phyloP scores from a whole-genome alignment of 2,797 vertebrate genomes.

The Acanthurus leucopareius region DNA sequence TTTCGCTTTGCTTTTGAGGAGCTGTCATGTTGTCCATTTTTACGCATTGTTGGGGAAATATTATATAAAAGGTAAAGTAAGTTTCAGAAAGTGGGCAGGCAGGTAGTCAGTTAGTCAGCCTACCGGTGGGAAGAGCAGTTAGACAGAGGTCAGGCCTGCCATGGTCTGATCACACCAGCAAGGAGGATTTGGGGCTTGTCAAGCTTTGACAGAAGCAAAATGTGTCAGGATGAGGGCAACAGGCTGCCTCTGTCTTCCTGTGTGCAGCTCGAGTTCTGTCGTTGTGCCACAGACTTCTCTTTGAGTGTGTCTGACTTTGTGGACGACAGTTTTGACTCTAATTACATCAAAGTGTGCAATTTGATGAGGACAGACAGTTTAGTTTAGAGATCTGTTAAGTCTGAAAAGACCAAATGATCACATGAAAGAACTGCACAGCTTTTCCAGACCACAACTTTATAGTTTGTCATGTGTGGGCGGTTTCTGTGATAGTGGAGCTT shows the following conservation, averaged over 20 bases:
- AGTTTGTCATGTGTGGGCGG: background rate
- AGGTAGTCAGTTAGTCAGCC: constrained; percentile 37
- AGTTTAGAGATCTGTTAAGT: too few species aligned
- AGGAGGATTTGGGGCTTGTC: constrained; percentile 43
- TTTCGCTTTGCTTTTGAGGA: too few species aligned
- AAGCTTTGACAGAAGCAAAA: constrained; percentile 58
- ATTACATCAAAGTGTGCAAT: background rate
- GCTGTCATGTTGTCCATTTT: too few species aligned
- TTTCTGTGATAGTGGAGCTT: background rate
- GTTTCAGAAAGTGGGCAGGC: constrained; percentile 18
- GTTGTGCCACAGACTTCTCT: constrained; percentile 18
- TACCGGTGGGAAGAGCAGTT: constrained; percentile 47
- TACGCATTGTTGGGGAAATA: too few species aligned
- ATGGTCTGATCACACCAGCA: constrained; percentile 50
- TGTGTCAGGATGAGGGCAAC: constrained; percentile 53
- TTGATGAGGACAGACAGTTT: background rate
- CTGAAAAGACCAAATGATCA: background rate
- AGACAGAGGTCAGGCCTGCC: constrained; percentile 54
- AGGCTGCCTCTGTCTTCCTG: constrained; percentile 31
- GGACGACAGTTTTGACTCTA: constrained; percentile 11
- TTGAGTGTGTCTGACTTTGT: constrained; percentile 28
- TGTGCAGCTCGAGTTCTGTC: constrained; percentile 9
- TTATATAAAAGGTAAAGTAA: constrained; percentile 21
- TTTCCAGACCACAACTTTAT: background rate
- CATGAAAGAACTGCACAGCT: background rate